These are phyloP conservation scores for Orchestes rusci DNA, from an alignment of 2,888 invertebrate genomes.

Conservation along the genomic window DNA sequence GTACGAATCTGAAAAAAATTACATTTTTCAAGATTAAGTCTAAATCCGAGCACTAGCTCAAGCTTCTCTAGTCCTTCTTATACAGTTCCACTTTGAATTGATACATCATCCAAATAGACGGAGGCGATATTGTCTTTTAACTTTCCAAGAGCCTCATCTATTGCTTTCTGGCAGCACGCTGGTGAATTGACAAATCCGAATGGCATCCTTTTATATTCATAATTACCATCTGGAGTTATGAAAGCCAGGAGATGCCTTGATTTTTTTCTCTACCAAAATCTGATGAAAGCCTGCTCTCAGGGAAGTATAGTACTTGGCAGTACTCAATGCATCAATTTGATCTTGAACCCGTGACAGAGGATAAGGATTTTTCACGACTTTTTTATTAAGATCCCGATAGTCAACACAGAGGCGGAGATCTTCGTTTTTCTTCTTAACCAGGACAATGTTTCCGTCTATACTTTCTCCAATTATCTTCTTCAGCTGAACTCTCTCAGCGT, in stretches of 20 bases:
- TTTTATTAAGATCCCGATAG: background rate
- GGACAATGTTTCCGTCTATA: conserved; percentile 2
- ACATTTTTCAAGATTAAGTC: conserved; percentile 19
- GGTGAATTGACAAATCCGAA: conserved; percentile 24
- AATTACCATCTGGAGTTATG: conserved; percentile 23
- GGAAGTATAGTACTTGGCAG: conserved; percentile 9
- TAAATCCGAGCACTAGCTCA: conserved; percentile 5
- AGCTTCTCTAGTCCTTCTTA: background rate
- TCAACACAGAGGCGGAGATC: conserved; percentile 6
- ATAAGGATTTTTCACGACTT: background rate
- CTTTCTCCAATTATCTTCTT: conserved; percentile 8
- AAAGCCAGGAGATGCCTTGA: conserved; percentile 20
- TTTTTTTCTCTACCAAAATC: conserved; percentile 10
- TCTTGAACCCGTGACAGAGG: conserved; percentile 6
- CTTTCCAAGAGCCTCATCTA: conserved; percentile 18
- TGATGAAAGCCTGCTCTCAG: conserved; percentile 23
- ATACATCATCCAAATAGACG: conserved; percentile 22
- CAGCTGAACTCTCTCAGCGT: conserved; percentile 10
- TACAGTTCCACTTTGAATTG: conserved; percentile 8
- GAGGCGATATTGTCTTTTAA: conserved; percentile 20
- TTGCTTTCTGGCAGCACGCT: conserved; percentile 19
- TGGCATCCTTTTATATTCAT: conserved; percentile 23
- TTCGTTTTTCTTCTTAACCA: conserved; percentile 9
- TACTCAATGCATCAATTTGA: conserved; percentile 5
- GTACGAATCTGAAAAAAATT: conserved; percentile 11